A percentile compares a stretch with the other conserved stretches of the same genome.
Evolutionary conservation across 2,113 vertebrate genomes (phyloP).

Genomic region (Hipposideros armiger): DNA sequence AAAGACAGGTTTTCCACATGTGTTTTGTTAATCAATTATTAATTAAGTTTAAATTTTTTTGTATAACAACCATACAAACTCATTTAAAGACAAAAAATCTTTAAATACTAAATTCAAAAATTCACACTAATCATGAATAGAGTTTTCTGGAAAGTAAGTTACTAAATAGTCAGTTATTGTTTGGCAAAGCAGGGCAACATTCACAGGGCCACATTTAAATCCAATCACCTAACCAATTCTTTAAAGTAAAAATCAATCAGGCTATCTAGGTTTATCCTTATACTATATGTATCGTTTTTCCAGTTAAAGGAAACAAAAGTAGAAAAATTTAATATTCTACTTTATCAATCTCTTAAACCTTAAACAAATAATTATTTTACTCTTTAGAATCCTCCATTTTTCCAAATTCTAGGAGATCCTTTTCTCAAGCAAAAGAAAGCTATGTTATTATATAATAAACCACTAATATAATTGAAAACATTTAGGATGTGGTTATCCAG

Average conservation of each 20-base stretch:
- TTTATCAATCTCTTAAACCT: not conserved
- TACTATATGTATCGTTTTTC: not conserved
- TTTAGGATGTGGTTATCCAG: not conserved
- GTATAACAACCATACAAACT: not conserved
- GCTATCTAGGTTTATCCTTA: not conserved
- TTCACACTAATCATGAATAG: not conserved
- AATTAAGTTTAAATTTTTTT: not conserved
- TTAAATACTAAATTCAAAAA: not conserved
- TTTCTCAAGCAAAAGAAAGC: constrained; percentile 34
- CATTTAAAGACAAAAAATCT: not conserved
- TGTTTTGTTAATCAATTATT: not conserved
- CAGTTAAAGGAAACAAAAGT: not conserved
- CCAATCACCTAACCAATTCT: constrained; percentile 35
- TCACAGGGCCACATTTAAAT: constrained; percentile 40
- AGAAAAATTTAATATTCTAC: constrained; percentile 14
- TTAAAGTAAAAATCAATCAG: not conserved
- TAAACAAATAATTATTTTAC: constrained; percentile 45
- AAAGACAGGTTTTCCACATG: not conserved
- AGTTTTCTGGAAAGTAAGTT: not conserved
- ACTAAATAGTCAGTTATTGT: constrained; percentile 71
- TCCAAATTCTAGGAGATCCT: constrained; percentile 39
- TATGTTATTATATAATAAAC: not conserved
- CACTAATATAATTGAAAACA: constrained; percentile 8
- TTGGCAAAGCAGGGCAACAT: constrained; percentile 60
- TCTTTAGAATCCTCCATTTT: constrained; percentile 37